Percentiles rank a stretch among this genome's conserved stretches.
Conservation (phyloP, 2,888 invertebrate species). For the Amphipoea oculea region DNA sequence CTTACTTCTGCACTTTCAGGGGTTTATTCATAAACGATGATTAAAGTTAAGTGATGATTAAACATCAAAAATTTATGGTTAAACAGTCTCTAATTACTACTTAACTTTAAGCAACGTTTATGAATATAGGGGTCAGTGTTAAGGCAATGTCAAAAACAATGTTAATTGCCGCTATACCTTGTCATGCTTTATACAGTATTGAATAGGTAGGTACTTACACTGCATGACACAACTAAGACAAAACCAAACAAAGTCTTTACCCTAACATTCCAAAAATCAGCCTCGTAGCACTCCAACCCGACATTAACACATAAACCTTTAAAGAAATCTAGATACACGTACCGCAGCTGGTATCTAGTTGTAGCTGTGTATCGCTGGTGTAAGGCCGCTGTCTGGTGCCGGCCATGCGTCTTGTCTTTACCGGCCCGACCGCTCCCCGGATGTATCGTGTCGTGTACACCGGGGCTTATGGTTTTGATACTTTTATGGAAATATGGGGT, state of each 20-base stretch:
- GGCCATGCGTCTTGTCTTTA: conserved; percentile 88
- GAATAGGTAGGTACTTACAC: not conserved
- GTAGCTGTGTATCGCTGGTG: conserved; percentile 71
- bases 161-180: not conserved
- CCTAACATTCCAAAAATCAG: not conserved
- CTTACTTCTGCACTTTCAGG: not conserved
- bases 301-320: conserved; percentile 42
- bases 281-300: not conserved
- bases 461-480: conserved; percentile 70
- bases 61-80: not conserved
- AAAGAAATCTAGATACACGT: conserved; percentile 45
- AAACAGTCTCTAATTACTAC: not conserved
- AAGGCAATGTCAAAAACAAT: not conserved
- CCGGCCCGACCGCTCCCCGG: conserved; percentile 77
- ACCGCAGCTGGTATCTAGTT: conserved; percentile 21
- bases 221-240: not conserved
- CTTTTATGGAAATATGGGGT: conserved; percentile 52
- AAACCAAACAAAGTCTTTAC: not conserved
- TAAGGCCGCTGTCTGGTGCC: conserved; percentile 68
- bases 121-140: not conserved
- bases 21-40: not conserved
- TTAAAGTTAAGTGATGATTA: not conserved
- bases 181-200: not conserved
- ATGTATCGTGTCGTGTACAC: conserved; percentile 75
- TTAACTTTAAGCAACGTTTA: not conserved